Base-by-base conservation (phyloP, 1,140 invertebrate species). In the Meloidogyne floridensis region DNA sequence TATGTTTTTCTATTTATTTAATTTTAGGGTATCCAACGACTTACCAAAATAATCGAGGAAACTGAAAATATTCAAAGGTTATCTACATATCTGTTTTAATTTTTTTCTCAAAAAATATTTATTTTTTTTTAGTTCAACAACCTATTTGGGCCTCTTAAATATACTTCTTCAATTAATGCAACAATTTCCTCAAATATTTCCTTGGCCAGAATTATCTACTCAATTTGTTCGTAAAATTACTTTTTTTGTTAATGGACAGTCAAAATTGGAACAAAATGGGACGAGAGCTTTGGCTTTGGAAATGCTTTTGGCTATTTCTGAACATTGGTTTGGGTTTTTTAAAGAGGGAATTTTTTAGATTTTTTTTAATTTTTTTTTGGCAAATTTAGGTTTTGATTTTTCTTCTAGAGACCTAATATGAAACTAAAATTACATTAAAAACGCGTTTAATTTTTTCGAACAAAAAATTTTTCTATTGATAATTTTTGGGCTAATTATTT, bases 241-340 rank as follows among this genome's bases (percentile, higher is more conserved):
- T 3, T 53, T 77, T 47, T 83, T 73, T 70, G 75, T 86, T 18
- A 86, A 80, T 32, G 86, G 86, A 18, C 77, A 83, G 65, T 87
- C 86, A 4, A 87, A 87, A 80, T 47, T 86, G 13, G 86, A 87
- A 80, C 79, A 87, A 72, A 82, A 84, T 56, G 85, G 80, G 18
- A 83, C 84, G 15, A 59, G 87, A 15, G 79, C 78, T 47, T 73
- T 84, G 15, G 76, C 86, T 18, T 81, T 87, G 20, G 74, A 75
- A 20, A 87, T 86, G 71, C 74, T 87, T 9, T 78, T 87, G 6
- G 65, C 81, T 65, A 59, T 87, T n/a, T 18, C 73, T 6, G 75
- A 78, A 32, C 82, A 77, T 9, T 83, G 82, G 82, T 83, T n/a
- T 32, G 32, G 32, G 32, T 32, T 32, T 32, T 32, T 32, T 32